Evolutionary conservation across 2,888 invertebrate species (phyloP).

Genomic region (Cataglyphis rosenhaueri): DNA sequence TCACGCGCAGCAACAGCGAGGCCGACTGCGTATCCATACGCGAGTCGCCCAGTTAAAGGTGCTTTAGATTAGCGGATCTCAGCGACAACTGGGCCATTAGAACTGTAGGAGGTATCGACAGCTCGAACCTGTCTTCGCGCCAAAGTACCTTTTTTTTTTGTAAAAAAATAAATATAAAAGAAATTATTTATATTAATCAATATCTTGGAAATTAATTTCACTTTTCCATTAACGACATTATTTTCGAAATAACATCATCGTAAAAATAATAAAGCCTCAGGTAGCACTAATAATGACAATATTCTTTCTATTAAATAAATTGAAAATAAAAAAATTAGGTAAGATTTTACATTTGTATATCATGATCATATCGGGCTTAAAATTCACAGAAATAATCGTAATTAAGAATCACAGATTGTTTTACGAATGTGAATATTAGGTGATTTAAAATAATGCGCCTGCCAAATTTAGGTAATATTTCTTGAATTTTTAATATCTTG

Average conservation of each 20-base stretch:
- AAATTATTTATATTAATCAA: neutral
- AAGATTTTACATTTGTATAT: neutral
- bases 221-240: conserved; percentile 8
- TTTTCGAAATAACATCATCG: conserved; percentile 29
- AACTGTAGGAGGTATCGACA: neutral
- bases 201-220: neutral
- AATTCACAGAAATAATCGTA: neutral
- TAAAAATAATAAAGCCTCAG: conserved; percentile 21
- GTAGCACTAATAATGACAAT: neutral
- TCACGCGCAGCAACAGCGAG: neutral
- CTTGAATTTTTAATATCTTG: neutral
- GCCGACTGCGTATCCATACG: neutral
- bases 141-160: neutral
- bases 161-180: neutral
- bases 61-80: conserved; percentile 5
- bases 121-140: neutral
- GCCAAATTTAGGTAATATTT: neutral
- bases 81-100: too few species aligned
- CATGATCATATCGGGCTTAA: neutral
- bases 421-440: neutral
- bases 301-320: neutral
- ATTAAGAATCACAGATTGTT: neutral
- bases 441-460: neutral
- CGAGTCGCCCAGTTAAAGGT: neutral
- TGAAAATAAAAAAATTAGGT: neutral